Percentiles rank a stretch among this genome's conserved stretches.
Conservation (phyloP, 1,140 invertebrate species). For the Aphis gossypii region DNA sequence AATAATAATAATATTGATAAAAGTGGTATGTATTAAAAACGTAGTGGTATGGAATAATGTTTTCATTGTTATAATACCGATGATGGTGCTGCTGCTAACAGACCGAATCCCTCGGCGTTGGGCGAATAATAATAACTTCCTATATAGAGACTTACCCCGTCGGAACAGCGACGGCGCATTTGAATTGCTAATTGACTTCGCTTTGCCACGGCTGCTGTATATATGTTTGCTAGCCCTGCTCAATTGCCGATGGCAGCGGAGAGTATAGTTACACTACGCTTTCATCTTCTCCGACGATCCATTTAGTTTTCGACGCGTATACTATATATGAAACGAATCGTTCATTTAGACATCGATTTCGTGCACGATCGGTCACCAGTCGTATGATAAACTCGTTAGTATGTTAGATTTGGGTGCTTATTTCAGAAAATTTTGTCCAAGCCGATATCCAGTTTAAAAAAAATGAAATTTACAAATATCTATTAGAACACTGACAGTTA, state of each 20-base stretch:
- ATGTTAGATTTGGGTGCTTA: not conserved
- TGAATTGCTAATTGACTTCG: slow-evolving; percentile 41
- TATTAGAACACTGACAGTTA: not conserved
- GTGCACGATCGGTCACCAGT: not conserved
- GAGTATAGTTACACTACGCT: not conserved
- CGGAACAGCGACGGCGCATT: not conserved
- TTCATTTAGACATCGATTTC: not conserved
- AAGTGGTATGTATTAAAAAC: not conserved
- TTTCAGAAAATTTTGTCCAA: not conserved
- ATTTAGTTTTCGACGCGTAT: not conserved
- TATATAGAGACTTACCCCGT: not conserved
- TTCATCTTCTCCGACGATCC: slow-evolving; percentile 17
- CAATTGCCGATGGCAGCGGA: not conserved
- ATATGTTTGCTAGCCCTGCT: not conserved
- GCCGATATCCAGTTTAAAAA: not conserved
- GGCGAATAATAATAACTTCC: not conserved
- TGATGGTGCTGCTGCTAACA: not conserved
- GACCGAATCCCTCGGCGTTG: not conserved
- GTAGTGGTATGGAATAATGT: not conserved
- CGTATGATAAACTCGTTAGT: not conserved
- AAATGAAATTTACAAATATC: not conserved
- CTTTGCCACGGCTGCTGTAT: not conserved
- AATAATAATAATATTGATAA: slow-evolving; percentile 29
- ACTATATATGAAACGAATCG: not conserved
- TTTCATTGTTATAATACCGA: slow-evolving; percentile 13